Evolutionary conservation across 1,140 invertebrate genomes (phyloP), one percentile per base, ranked within the genome.

Genomic region (Liolophura sinensis): DNA sequence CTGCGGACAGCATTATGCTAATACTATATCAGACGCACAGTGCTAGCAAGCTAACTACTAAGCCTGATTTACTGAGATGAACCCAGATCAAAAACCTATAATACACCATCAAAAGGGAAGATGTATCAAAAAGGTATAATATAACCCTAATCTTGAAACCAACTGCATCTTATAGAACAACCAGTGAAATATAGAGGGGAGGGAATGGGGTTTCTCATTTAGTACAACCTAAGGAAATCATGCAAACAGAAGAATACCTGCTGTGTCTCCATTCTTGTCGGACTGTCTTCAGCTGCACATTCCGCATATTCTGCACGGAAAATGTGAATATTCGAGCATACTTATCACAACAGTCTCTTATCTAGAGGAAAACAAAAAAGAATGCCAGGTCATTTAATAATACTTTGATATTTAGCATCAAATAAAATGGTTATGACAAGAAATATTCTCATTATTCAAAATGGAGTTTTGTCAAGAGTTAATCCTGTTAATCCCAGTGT

Each of bases 291-390:
- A 99, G 85, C 83, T 94, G 92, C 65, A 89, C 90, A 82, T 96
- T 98, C 66, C 96, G 87, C 92, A 98, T 96, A 82, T 98, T 97
- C 71, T 92, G 88, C 14, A 95, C 90, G 62, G 92, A 91, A 82
- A 98, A 96, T 40, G 97, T 88, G 84, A 96, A 97, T 72, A 99
- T 89, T 66, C 90, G 89, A 46, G 90, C 88, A 87, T 93, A 98
- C 78, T 92, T 90, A 63, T 92, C 91, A 0, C 93, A 89, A 73
- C 90, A 92, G 73, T 89, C 89, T 75, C 91, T 87, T 51, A 99
- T 91, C 85, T 87, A 70, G 57, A 75, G 60, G 15, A 55, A 14
- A 20, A 56, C 1, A 69, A 62, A 60, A 24, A 40, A 63, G 31
- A 22, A 57, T 20, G 46, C 4, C 3, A 31, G 9, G 16, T n/a